These are phyloP conservation scores for Pteropus alecto DNA, from an alignment of 2,113 vertebrate species.

Conservation along the genomic window DNA sequence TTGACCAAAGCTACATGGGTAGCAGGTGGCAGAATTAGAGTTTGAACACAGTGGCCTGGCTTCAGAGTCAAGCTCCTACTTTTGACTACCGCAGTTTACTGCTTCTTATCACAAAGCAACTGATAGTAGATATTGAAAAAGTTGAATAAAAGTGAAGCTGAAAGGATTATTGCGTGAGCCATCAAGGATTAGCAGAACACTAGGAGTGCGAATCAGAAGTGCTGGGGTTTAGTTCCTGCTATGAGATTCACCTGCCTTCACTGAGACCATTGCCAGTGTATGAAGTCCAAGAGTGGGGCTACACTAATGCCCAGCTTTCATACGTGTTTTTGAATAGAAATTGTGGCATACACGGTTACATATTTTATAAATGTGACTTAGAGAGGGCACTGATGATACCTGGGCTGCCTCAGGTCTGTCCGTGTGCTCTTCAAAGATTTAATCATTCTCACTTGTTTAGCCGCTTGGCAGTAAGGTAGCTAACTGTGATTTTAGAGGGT, in stretches of 20 bases:
- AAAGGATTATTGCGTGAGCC: neutral
- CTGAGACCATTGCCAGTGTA: fast-evolving
- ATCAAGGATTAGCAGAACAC: neutral
- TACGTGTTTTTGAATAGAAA: neutral
- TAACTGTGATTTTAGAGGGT: neutral
- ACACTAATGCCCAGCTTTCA: fast-evolving
- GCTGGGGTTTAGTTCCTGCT: neutral
- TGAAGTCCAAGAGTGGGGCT: neutral
- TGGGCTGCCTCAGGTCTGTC: neutral
- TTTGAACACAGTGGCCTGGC: neutral
- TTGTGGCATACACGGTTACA: neutral
- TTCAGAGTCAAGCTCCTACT: neutral
- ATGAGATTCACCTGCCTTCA: neutral
- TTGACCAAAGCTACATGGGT: neutral
- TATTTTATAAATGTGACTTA: neutral
- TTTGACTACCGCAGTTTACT: neutral
- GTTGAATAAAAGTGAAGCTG: neutral
- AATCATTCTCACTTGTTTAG: neutral
- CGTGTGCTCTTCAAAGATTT: neutral
- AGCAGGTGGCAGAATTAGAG: neutral
- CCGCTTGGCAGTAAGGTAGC: neutral
- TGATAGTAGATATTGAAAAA: neutral
- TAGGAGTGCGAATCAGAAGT: neutral
- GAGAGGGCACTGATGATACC: neutral
- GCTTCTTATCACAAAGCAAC: neutral